These are phyloP conservation scores for Diaperis boleti DNA, from an alignment of 2,888 invertebrate genomes.

Conservation along the genomic window DNA sequence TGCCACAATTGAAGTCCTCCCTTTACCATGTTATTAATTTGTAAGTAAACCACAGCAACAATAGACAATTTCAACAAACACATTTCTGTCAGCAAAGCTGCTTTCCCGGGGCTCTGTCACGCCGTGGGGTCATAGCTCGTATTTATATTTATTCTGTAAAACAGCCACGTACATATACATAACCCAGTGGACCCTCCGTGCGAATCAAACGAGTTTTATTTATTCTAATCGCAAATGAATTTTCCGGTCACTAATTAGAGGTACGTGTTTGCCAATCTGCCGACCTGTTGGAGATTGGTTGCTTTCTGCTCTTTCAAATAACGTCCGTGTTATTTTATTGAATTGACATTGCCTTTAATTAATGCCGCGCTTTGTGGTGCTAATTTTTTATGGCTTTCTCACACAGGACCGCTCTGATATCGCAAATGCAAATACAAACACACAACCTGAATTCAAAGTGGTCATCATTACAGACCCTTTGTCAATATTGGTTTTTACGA, in stretches of 20 bases:
- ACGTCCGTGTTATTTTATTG: conserved; percentile 38
- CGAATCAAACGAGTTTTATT: conserved; percentile 49
- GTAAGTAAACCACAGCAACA: conserved; percentile 22
- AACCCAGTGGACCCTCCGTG: conserved; percentile 42
- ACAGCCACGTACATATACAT: conserved; percentile 47
- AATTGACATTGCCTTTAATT: conserved; percentile 38
- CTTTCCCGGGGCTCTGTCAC: conserved; percentile 15
- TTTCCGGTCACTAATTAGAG: conserved; percentile 47
- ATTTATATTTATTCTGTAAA: conserved; percentile 47
- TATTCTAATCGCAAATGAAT: conserved; percentile 49
- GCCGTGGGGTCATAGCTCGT: conserved; percentile 27
- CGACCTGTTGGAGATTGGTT: conserved; percentile 39
- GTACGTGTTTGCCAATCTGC: conserved; percentile 44
- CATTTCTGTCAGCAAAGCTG: conserved; percentile 24
- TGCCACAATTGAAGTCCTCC: conserved; percentile 23
- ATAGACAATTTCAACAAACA: conserved; percentile 31
- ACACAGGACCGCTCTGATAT: conserved; percentile 6
- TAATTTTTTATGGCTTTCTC: conserved; percentile 26
- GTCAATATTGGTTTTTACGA: conserved; percentile 31
- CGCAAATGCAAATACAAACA: conserved; percentile 20
- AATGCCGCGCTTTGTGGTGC: conserved; percentile 27
- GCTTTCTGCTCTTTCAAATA: conserved; percentile 38
- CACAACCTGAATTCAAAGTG: conserved; percentile 4
- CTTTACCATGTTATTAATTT: conserved; percentile 16
- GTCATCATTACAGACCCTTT: conserved; percentile 12